Conservation (phyloP, 2,113 vertebrate species). For the Steatornis caripensis region DNA sequence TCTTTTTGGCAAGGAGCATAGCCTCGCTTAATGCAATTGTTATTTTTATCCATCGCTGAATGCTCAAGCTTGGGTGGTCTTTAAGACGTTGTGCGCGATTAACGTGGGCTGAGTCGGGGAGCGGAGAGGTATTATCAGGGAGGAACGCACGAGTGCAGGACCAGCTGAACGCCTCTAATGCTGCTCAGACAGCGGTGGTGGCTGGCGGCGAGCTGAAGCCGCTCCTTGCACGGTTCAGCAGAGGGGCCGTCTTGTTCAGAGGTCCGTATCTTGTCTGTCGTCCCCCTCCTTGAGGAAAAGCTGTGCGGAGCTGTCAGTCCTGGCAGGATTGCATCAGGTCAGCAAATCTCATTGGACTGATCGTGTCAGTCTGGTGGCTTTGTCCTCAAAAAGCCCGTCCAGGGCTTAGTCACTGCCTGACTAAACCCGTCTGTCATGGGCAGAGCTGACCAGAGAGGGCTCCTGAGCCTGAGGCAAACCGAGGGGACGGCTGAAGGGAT, state of each 20-base stretch:
- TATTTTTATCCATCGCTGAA: neutral
- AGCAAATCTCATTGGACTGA: neutral
- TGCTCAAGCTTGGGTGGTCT: slow-evolving; percentile 24
- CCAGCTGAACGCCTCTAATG: neutral
- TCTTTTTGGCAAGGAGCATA: neutral
- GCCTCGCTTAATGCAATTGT: neutral
- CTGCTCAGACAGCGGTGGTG: neutral
- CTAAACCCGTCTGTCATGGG: neutral
- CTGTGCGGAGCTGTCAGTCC: rapidly evolving
- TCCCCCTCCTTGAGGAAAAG: neutral
- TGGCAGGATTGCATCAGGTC: neutral
- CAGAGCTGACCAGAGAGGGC: neutral
- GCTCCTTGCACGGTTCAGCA: rapidly evolving
- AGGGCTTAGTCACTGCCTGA: no score
- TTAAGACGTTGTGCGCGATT: rapidly evolving
- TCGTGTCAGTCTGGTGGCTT: neutral
- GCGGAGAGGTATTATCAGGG: neutral
- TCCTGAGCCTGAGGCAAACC: neutral
- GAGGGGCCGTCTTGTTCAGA: neutral
- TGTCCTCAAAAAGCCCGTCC: neutral
- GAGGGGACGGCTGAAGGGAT: neutral
- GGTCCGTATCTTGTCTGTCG: neutral
- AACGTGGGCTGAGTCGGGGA: neutral
- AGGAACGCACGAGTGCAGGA: neutral
- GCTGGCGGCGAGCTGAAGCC: neutral